These are phyloP conservation scores for Tipula helvola DNA, from an alignment of 2,888 invertebrate species.

Conservation along the genomic window DNA sequence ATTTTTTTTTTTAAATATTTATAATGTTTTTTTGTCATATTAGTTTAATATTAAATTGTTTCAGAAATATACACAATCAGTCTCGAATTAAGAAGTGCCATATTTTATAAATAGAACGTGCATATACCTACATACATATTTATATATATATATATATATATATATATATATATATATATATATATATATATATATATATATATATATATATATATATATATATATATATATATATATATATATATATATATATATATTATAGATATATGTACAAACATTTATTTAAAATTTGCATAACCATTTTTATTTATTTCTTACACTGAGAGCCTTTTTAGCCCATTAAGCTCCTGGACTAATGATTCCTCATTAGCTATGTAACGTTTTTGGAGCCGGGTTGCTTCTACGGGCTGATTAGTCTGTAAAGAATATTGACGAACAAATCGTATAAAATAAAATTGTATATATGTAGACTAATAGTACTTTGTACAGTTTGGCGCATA, in stretches of 20 bases:
- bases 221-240: background rate
- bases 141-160: background rate
- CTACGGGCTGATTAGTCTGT: background rate
- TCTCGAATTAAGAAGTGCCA: constrained; percentile 10
- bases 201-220: background rate
- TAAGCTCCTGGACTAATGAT: constrained; percentile 48
- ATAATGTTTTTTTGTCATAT: background rate
- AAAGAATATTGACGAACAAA: background rate
- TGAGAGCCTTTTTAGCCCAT: constrained; percentile 49
- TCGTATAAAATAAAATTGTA: background rate
- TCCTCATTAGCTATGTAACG: constrained; percentile 51
- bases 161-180: background rate
- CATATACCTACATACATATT: background rate
- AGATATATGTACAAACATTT: background rate
- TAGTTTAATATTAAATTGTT: background rate
- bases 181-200: background rate
- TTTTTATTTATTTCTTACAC: constrained; percentile 13
- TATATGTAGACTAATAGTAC: no score
- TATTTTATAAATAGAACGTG: background rate
- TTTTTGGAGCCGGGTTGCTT: constrained; percentile 38
- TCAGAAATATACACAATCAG: constrained; percentile 10
- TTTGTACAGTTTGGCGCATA: no score
- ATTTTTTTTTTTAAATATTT: constrained; percentile 7
- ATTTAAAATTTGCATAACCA: background rate
- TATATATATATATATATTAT: background rate